Conservation (phyloP, 2,888 invertebrate species). For the Lutraria lutraria region DNA sequence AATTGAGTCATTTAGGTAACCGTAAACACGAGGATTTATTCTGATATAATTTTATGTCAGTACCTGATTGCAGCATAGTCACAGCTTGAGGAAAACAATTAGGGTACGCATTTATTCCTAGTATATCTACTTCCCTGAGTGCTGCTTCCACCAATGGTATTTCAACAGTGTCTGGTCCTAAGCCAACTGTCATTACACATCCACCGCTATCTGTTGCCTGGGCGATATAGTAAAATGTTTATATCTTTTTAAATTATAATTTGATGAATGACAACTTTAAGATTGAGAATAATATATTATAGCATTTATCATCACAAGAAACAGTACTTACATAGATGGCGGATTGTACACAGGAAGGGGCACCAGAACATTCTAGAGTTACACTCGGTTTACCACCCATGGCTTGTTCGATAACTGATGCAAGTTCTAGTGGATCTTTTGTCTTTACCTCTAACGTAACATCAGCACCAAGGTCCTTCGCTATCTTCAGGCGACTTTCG, state of each 20-base stretch:
- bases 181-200: conserved; percentile 94
- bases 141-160: conserved; percentile 94
- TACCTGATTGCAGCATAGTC: conserved; percentile 83
- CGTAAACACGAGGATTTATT: too few species aligned
- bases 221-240: conserved; percentile 15
- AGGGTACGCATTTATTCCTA: conserved; percentile 96
- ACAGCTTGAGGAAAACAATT: conserved; percentile 86
- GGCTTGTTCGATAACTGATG: conserved; percentile 74
- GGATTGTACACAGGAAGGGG: conserved; percentile 92
- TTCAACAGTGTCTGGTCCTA: conserved; percentile 93
- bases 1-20: too few species aligned
- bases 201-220: conserved; percentile 96
- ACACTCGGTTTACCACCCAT: conserved; percentile 89
- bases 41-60: neutral
- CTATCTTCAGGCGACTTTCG: conserved; percentile 84
- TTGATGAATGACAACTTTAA: too few species aligned
- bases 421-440: conserved; percentile 78
- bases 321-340: conserved; percentile 88
- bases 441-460: conserved; percentile 81
- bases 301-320: too few species aligned
- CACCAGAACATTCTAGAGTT: conserved; percentile 96
- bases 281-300: too few species aligned
- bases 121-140: conserved; percentile 95
- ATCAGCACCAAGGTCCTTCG: conserved; percentile 86
- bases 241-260: neutral